Base-by-base conservation (phyloP, 1,140 invertebrate species). In the Teleogryllus occipitalis region DNA sequence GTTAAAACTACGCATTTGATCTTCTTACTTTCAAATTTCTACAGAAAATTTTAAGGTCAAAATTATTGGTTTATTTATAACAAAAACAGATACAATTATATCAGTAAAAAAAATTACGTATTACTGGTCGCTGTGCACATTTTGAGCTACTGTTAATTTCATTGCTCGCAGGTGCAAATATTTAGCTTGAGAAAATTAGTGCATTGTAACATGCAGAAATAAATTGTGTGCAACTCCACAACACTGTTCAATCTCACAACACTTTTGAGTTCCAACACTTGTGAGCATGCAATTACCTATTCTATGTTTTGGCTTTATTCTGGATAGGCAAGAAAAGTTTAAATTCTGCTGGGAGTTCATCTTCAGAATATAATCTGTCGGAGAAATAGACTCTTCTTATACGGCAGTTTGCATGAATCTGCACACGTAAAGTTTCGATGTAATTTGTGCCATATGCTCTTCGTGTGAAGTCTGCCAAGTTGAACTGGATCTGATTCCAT, bases 401-500 rank as follows among this genome's bases (percentile, higher is more conserved):
- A 84, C 98, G 90, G 88, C 98, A 99, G 88, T 99, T 99, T 54
- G 98, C 98, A 89, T 99, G 98, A 83, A 99, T 98, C 88, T 98
- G 95, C 73, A 99, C 97, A 83, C 98, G 89, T 48, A 99, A 88
- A 14, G 98, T 99, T 88, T 99, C 98, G 54, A 99, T 96, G 87
- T 99, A 99, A 88, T 98, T 99, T 18, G 98, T 99, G 18, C 98
- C 98, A 87, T 99, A 99, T 2, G 98, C 98, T 83, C 98, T 88
- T 82, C 97, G 89, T 10, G 97, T 99, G 85, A 99, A 99, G 88
- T 99, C 98, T 74, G 97, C 96, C 76, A 99, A 88, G 87, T 99
- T 99, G 85, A 99, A 99, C 87, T 99, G 98, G 82, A 99, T 96
- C 87, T 96, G 92, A 88, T 99, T 99, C 98, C 98, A 99, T 15